Percentiles rank a stretch among this genome's conserved stretches.
These are phyloP conservation scores for Leptogaster cylindrica DNA, from an alignment of 2,888 invertebrate species.

Conservation along the genomic window DNA sequence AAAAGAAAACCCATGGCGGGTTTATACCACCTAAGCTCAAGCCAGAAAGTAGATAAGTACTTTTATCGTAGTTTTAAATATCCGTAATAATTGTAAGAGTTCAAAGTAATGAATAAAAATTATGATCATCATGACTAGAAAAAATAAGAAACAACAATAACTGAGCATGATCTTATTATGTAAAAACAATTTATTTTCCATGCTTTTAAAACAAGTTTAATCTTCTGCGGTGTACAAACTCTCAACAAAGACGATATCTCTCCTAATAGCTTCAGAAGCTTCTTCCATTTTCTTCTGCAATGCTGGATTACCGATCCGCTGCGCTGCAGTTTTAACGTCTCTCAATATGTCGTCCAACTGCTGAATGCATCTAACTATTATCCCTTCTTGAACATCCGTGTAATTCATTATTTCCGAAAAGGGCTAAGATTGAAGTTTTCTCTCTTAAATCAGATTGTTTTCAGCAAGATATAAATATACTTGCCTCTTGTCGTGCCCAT, in stretches of 20 bases:
- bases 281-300: slow-evolving; percentile 95
- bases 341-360: slow-evolving; percentile 90
- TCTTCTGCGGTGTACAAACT: slow-evolving; percentile 86
- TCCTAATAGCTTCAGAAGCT: slow-evolving; percentile 87
- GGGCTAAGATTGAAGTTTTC: slow-evolving; percentile 65
- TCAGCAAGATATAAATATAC: slow-evolving; percentile 58
- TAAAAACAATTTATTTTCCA: no score
- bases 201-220: no score
- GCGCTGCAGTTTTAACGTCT: slow-evolving; percentile 89
- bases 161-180: no score
- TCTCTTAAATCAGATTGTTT: neutral
- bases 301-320: slow-evolving; percentile 90
- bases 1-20: slow-evolving; percentile 75
- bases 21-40: slow-evolving; percentile 94
- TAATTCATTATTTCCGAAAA: slow-evolving; percentile 92
- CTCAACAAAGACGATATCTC: slow-evolving; percentile 98
- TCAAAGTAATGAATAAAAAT: no score
- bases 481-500: slow-evolving; percentile 92
- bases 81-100: no score
- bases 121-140: no score
- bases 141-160: no score
- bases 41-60: slow-evolving; percentile 81
- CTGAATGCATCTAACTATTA: slow-evolving; percentile 96
- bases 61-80: slow-evolving; percentile 11
- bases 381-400: slow-evolving; percentile 91